Conservation (phyloP, 2,888 invertebrate species). For the Sphecodes monilicornis region DNA sequence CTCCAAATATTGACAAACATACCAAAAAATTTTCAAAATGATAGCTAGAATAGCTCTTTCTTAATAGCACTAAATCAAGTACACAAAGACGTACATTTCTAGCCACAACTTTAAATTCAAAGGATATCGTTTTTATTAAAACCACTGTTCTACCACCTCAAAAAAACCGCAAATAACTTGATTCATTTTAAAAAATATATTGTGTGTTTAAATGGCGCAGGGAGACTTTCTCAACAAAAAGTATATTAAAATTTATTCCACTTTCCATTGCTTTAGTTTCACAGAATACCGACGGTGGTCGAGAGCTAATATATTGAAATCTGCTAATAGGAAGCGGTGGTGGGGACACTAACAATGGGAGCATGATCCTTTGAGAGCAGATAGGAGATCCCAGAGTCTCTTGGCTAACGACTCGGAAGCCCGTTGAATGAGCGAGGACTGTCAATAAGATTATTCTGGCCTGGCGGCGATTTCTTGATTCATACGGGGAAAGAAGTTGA, state of each 20-base stretch:
- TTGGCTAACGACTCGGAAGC: conserved; percentile 27
- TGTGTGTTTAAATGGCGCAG: not conserved
- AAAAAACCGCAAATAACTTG: not conserved
- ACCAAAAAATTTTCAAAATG: not conserved
- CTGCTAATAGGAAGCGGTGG: not conserved
- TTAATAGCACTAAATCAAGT: too few relatives aligned
- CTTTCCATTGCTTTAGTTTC: not conserved
- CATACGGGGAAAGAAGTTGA: conserved; percentile 44
- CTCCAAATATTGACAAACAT: not conserved
- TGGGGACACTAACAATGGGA: not conserved
- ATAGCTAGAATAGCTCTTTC: not conserved
- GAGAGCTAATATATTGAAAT: not conserved
- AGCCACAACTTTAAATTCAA: too few relatives aligned
- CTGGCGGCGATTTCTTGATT: conserved; percentile 29
- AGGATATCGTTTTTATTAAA: too few relatives aligned
- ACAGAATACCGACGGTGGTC: not conserved
- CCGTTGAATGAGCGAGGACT: conserved; percentile 11
- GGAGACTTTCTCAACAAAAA: not conserved
- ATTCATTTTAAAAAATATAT: not conserved
- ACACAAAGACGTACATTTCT: too few relatives aligned
- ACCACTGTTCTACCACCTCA: too few relatives aligned
- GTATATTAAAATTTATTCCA: not conserved
- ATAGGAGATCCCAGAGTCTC: not conserved
- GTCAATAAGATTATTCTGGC: conserved; percentile 39
- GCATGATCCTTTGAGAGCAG: not conserved